Base-by-base conservation (phyloP, 2,797 vertebrate genomes). In the Mus minutoides region DNA sequence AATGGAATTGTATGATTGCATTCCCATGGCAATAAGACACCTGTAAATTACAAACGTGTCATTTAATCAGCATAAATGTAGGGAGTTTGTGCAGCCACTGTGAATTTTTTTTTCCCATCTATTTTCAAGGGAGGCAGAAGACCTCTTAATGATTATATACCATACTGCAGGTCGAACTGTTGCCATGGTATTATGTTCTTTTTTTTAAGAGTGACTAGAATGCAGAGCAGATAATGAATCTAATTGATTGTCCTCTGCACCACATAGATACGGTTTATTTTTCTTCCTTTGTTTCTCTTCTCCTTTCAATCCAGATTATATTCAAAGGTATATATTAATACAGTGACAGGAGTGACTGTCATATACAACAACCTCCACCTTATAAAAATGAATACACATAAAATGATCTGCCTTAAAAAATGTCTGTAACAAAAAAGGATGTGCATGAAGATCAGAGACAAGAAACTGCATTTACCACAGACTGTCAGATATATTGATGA, bases 41-140 rank as follows among this genome's bases (percentile, higher is more conserved):
- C 98, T 98, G 98, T 98, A 98, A 98, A 98, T 98, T 98, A 98
- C 97, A 98, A 98, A 98, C 96, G 98, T 99, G 98, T 98, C 98
- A 98, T 98, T 98, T 98, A 98, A 98, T 98, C 98, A 99, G 98
- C 97, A 97, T 98, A 98, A 98, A 98, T 96, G 97, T 97, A 98
- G 98, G 97, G 97, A 98, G 98, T 96, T 97, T 95, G 96, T 98
- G 98, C 97, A 98, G 97, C 96, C 97, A 97, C 97, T 98, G 97
- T 96, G 97, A 98, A 95, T 79, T 95, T 91, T 96, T 96, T 93
- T 92, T 94, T 97, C 94, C 76, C 97, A 97, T 97, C 98, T 98
- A 96, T 98, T 98, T 98, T 98, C 98, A 98, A 97, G 96, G 94
- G 97, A 98, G 96, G 94, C 93, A 97, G 98, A 98, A 98, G 98